Evolutionary conservation across 35 echinoderm and acorn worm species (phyloP), one percentile per base, ranked within the genome.

Genomic region (Hemicentrotus pulcherrimus): DNA sequence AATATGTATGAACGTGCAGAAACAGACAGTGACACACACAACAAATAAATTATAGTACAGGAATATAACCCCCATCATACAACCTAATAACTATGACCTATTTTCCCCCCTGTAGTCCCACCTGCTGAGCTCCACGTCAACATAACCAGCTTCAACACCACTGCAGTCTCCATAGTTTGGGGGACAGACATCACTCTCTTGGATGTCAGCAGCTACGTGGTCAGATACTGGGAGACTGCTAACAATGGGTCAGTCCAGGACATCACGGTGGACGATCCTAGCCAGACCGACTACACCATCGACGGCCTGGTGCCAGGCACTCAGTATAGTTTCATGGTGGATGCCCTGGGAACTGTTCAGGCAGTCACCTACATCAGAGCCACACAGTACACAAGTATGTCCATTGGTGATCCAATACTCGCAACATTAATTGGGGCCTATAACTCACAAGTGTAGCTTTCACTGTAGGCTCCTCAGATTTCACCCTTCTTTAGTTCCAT

Each of bases 381-480:
- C 12, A 28, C 5, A 19, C 88, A 90, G 88, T 90, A 90, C 88
- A 90, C 88, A 90, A 47, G 88, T 90, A 90, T 13, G 88, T 89
- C 22, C 61, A 70, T 59, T 6, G 11, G 11, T 58, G 16, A 16
- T 59, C 52, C 52, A 59, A 59, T 11, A 16, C 52, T 59, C 52
- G 52, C 11, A 12, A 59, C 52, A 11, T 41, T 41, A 41, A 41
- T 41, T 41, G 35, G 35, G 35, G 35, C 35, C 0, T 41, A 41
- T 41, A 41, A 41, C 35, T 41, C 35, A 41, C 35, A 41, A n/a
- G n/a, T n/a, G n/a, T n/a, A n/a, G 35, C 3, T 41, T 41, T 41
- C 35, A 41, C 35, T 41, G 35, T 41, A 41, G 35, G 35, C 35
- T 41, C 35, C 35, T 41, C 3, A 41, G 35, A 0, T 41, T 41